Conservation (phyloP, 2,113 vertebrate species). For the Ageneiosus marmoratus region DNA sequence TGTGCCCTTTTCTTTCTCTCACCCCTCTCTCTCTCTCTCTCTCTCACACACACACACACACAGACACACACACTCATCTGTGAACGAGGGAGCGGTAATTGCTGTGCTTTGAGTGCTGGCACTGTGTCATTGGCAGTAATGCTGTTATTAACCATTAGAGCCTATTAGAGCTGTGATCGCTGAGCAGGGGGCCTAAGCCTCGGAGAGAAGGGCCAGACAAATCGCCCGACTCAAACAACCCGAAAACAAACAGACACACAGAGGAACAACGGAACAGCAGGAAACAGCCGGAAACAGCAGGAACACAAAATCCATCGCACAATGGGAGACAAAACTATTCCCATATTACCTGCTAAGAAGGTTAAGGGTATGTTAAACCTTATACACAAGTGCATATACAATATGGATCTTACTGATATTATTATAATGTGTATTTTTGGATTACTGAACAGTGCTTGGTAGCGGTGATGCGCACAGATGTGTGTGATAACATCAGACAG, state of each 20-base stretch:
- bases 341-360: conserved; percentile 5
- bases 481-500: not conserved
- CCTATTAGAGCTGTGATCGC: conserved; percentile 90
- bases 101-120: conserved; percentile 97
- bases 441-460: not conserved
- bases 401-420: not conserved
- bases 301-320: not conserved
- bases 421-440: not conserved
- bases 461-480: accelerated
- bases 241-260: conserved; percentile 64
- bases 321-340: not conserved
- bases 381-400: not conserved
- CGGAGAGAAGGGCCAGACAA: conserved; percentile 57
- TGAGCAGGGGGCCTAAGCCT: conserved; percentile 36
- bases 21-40: not conserved
- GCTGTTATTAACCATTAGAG: conserved; percentile 99
- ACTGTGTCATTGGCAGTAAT: conserved; percentile 99
- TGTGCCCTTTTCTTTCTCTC: conserved; percentile 21
- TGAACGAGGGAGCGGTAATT: conserved; percentile 76
- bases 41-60: not conserved
- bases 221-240: conserved; percentile 48
- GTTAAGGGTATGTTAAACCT: conserved; percentile 18
- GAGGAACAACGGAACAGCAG: conserved; percentile 15
- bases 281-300: conserved; percentile 23
- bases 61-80: conserved; percentile 13